Percentiles rank a stretch among this genome's conserved stretches.
Evolutionary conservation across 2,888 invertebrate species (phyloP).

Genomic region (Agrypnus murinus): DNA sequence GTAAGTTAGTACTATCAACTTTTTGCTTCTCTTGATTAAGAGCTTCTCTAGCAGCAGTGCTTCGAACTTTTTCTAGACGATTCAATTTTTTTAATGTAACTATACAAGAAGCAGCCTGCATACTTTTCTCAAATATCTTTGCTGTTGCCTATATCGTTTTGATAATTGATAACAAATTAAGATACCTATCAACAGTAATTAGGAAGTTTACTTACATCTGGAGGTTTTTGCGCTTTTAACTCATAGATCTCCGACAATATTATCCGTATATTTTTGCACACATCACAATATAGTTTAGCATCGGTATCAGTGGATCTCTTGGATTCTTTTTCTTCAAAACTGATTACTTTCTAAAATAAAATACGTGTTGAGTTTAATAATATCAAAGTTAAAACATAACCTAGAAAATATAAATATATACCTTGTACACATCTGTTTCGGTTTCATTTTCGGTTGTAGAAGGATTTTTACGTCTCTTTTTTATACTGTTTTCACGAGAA

Average conservation of each 20-base stretch:
- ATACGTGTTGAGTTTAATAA: neutral
- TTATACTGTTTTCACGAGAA: slow-evolving; percentile 63
- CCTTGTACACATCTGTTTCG: slow-evolving; percentile 77
- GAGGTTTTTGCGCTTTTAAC: slow-evolving; percentile 76
- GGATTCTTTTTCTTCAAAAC: slow-evolving; percentile 85
- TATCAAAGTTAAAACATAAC: neutral
- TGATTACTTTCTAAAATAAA: slow-evolving; percentile 77
- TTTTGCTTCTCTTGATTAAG: slow-evolving; percentile 88
- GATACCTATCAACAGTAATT: too few relatives aligned
- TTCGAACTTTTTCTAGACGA: slow-evolving; percentile 90
- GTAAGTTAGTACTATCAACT: slow-evolving; percentile 92
- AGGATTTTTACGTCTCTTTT: slow-evolving; percentile 75
- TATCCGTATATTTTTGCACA: slow-evolving; percentile 81
- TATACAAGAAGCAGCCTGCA: slow-evolving; percentile 84
- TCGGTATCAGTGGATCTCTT: slow-evolving; percentile 80
- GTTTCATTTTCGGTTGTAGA: slow-evolving; percentile 70
- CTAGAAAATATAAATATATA: slow-evolving; percentile 62
- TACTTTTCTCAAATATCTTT: slow-evolving; percentile 80
- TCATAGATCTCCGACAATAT: slow-evolving; percentile 81
- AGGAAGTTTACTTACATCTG: slow-evolving; percentile 75
- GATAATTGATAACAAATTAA: too few relatives aligned
- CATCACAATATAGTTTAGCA: slow-evolving; percentile 78
- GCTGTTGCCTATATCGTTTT: slow-evolving; percentile 71
- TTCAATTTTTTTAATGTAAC: slow-evolving; percentile 93
- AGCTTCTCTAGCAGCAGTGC: slow-evolving; percentile 87